Evolutionary conservation across 2,888 invertebrate genomes (phyloP), one percentile per base, ranked within the genome.

Genomic region (Syritta pipiens): DNA sequence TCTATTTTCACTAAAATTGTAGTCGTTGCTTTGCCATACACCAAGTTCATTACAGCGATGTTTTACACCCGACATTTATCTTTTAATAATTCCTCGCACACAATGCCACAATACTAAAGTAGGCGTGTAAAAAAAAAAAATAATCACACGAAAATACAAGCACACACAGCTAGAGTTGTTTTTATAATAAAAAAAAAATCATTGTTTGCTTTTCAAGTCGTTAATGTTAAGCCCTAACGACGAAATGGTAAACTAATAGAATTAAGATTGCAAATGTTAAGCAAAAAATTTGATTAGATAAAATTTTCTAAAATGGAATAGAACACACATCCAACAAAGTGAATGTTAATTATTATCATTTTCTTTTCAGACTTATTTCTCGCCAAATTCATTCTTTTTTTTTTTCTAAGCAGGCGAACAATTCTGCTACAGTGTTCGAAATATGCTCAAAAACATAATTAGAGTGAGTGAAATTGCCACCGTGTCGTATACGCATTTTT

Each of bases 241-340:
- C 30, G 14, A 17, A 1, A 12, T 12, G 57, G 22, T 63, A 62
- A 63, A 6, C 35, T 44, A 35, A 59, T 35, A 30, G 12, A 74
- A 51, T 53, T 65, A 53, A 63, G 40, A 42, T 9, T 20, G 35
- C 9, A 22, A 67, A 35, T 44, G 59, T 51, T 40, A 32, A 22
- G 6, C 14, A 42, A 42, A 51, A 26, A 30, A 28, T 42, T 20
- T 74, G 67, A 67, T 60, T 60, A 75, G 59, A 75, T 67, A 60
- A 60, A 46, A 53, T 12, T 42, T 12, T 4, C 6, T 49, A 3
- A 17, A 42, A 42, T 24, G 1, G 42, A 51, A 6, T 32, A n/a
- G 32, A 32, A 32, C 32, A 5, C 32, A 12, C 24, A 17, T 44
- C 24, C 4, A 17, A 7, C 55, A 20, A 49, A 32, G 10, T 57